These are phyloP conservation scores for Oryzias celebensis DNA, from an alignment of 2,113 vertebrate genomes.

Conservation along the genomic window DNA sequence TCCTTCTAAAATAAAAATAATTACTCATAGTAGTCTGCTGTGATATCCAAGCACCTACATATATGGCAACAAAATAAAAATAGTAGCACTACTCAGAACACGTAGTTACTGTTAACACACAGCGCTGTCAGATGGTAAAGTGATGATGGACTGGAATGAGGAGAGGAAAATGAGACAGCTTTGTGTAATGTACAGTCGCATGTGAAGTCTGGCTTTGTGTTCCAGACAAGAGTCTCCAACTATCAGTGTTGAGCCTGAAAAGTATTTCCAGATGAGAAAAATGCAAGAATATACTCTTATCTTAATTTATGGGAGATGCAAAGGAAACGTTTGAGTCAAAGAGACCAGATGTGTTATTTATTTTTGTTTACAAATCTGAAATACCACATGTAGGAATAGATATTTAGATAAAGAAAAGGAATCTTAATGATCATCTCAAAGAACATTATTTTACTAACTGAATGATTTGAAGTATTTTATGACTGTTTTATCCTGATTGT, in stretches of 20 bases:
- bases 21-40: background rate
- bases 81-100: constrained; percentile 15
- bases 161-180: constrained; percentile 16
- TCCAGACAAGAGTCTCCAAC: background rate
- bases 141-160: constrained; percentile 4
- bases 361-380: too few species aligned
- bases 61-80: constrained; percentile 11
- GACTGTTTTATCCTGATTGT: too few species aligned
- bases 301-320: too few species aligned
- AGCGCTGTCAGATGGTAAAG: constrained; percentile 26
- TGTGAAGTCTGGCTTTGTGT: constrained; percentile 13
- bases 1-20: background rate
- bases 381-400: too few species aligned
- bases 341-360: too few species aligned
- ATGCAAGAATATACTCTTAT: background rate
- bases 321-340: too few species aligned
- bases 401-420: too few species aligned
- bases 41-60: background rate
- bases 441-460: too few species aligned
- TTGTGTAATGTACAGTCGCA: constrained; percentile 9
- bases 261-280: background rate
- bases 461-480: too few species aligned
- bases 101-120: constrained; percentile 8
- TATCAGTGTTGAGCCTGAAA: background rate
- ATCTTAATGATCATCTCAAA: too few species aligned